Percentiles rank a stretch among this genome's conserved stretches.
Evolutionary conservation across 2,888 invertebrate genomes (phyloP).

Genomic region (Xestobium rufovillosum): DNA sequence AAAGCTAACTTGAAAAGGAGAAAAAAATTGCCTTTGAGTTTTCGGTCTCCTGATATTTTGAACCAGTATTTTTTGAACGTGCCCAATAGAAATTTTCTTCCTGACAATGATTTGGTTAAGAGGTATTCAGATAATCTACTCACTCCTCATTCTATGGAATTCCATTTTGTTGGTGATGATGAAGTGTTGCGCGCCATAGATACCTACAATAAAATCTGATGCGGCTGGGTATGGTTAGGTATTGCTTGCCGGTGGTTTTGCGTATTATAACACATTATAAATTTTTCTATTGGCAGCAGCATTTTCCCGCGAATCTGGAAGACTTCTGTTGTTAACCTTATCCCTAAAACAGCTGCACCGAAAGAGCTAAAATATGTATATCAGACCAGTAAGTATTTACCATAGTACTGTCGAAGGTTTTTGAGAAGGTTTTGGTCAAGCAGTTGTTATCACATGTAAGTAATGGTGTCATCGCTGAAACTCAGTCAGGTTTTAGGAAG

Average conservation of each 20-base stretch:
- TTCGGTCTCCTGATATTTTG: too few relatives aligned
- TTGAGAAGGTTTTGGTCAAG: too few relatives aligned
- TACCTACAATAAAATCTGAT: background rate
- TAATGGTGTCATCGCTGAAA: background rate
- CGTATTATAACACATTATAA: background rate
- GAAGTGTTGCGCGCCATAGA: background rate
- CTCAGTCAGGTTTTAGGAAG: conserved; percentile 3
- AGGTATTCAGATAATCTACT: too few relatives aligned
- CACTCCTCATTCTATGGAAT: too few relatives aligned
- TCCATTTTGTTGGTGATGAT: too few relatives aligned
- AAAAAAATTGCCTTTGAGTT: too few relatives aligned
- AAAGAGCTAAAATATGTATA: background rate
- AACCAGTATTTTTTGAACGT: too few relatives aligned
- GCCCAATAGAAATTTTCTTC: too few relatives aligned
- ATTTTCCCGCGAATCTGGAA: background rate
- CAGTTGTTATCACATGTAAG: background rate
- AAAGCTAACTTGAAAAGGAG: too few relatives aligned
- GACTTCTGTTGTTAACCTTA: background rate
- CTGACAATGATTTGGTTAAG: too few relatives aligned
- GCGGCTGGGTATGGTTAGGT: background rate
- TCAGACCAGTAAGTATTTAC: background rate
- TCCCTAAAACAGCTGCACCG: background rate
- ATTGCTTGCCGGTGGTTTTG: background rate
- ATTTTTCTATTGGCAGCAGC: too few relatives aligned
- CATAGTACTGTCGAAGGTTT: too few relatives aligned